phyloP scores from a whole-genome alignment of 2,888 invertebrate genomes.

The Rhingia campestris region DNA sequence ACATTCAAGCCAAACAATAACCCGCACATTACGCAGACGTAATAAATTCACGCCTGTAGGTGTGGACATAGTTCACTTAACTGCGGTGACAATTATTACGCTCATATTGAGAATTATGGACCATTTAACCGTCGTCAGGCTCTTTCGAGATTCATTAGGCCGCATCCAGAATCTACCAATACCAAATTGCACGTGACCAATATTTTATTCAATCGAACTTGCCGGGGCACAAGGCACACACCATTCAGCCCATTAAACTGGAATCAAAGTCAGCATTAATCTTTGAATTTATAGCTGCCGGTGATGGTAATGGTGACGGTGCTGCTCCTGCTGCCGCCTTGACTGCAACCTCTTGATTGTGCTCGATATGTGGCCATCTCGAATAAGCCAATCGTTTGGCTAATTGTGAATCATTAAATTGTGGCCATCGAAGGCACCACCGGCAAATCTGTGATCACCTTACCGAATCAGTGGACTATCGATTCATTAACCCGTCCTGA shows the following conservation, averaged over 20 bases:
- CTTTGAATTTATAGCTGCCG: slow-evolving; percentile 68
- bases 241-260: slow-evolving; percentile 67
- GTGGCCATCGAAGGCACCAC: slow-evolving; percentile 51
- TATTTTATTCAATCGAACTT: slow-evolving; percentile 69
- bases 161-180: slow-evolving; percentile 27
- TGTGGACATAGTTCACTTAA: slow-evolving; percentile 47
- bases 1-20: not conserved
- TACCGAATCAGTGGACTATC: slow-evolving; percentile 42
- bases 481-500: slow-evolving; percentile 51
- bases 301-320: slow-evolving; percentile 5
- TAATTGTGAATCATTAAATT: slow-evolving; percentile 72
- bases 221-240: slow-evolving; percentile 5
- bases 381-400: slow-evolving; percentile 63
- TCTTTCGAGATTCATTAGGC: slow-evolving; percentile 64
- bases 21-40: not conserved
- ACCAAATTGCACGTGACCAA: slow-evolving; percentile 62
- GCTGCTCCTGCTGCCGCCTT: slow-evolving; percentile 1
- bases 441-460: slow-evolving; percentile 46
- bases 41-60: slow-evolving; percentile 39
- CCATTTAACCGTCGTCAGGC: slow-evolving; percentile 48
- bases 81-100: slow-evolving; percentile 59
- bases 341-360: slow-evolving; percentile 43
- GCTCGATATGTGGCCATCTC: slow-evolving; percentile 57
- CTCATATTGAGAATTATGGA: slow-evolving; percentile 60
- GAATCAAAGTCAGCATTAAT: slow-evolving; percentile 74